These are phyloP conservation scores for Coenonympha arcania DNA, from an alignment of 2,888 invertebrate genomes.

Conservation along the genomic window DNA sequence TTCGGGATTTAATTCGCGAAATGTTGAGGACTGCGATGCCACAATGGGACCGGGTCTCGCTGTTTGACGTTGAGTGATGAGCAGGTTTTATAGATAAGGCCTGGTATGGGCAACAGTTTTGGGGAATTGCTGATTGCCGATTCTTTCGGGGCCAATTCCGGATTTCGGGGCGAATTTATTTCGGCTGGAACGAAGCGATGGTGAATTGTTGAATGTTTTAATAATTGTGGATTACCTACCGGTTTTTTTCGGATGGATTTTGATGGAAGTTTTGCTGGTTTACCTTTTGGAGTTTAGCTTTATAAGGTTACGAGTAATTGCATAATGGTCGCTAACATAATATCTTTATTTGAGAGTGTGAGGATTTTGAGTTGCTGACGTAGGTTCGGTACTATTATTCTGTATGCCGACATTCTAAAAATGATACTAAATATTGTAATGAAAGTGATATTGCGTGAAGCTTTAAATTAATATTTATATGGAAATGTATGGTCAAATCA, in stretches of 20 bases:
- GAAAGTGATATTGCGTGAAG: no score
- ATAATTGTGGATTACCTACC: not conserved
- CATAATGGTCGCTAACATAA: no score
- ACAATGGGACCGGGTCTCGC: constrained; percentile 49
- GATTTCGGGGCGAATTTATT: constrained; percentile 5
- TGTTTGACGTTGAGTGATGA: constrained; percentile 57
- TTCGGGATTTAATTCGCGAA: constrained; percentile 65
- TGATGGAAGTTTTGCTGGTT: not conserved
- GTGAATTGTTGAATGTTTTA: constrained; percentile 3
- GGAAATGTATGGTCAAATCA: no score
- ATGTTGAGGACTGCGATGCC: constrained; percentile 49
- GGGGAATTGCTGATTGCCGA: constrained; percentile 17
- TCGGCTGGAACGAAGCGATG: no score
- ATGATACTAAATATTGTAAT: no score
- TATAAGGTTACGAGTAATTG: not conserved
- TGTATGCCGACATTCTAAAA: no score
- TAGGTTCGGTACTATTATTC: no score
- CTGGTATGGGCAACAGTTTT: constrained; percentile 28
- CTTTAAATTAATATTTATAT: no score
- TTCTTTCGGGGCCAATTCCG: constrained; percentile 8
- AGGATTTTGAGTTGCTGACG: no score
- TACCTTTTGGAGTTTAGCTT: not conserved
- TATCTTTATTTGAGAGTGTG: no score
- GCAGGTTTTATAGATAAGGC: constrained; percentile 36
- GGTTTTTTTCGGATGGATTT: not conserved